A percentile compares a stretch with the other conserved stretches of the same genome.
Evolutionary conservation across 1,140 invertebrate species (phyloP).

Genomic region (Carposina sasakii): DNA sequence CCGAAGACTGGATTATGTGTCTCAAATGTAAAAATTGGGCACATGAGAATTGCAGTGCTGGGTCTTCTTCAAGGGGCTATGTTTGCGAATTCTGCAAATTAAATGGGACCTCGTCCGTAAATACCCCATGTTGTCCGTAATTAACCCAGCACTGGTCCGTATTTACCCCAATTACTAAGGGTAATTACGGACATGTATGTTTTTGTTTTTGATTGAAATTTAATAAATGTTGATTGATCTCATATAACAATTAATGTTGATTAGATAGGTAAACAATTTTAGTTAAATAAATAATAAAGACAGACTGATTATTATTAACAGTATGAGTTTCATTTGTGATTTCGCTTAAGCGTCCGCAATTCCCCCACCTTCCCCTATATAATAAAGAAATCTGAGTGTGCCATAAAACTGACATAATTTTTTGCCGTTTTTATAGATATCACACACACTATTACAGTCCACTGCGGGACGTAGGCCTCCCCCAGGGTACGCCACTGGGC

Average conservation of each 20-base stretch:
- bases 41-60: constrained; percentile 16
- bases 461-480: too few relatives aligned
- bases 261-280: constrained; percentile 12
- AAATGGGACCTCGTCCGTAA: constrained; percentile 21
- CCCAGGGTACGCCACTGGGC: too few relatives aligned
- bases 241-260: constrained; percentile 14
- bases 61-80: constrained; percentile 16
- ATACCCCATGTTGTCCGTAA: constrained; percentile 25
- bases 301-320: constrained; percentile 16
- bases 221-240: constrained; percentile 21
- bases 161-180: constrained; percentile 21
- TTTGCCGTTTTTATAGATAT: too few relatives aligned
- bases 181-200: constrained; percentile 21
- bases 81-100: constrained; percentile 14
- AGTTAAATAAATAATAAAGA: constrained; percentile 17
- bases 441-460: too few relatives aligned
- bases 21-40: constrained; percentile 22
- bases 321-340: constrained; percentile 12
- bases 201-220: constrained; percentile 23
- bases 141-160: constrained; percentile 15
- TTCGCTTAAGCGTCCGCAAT: constrained; percentile 5
- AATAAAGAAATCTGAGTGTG: too few relatives aligned
- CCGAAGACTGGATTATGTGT: constrained; percentile 29
- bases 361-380: constrained; percentile 11
- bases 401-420: too few relatives aligned